phyloP scores from a whole-genome alignment of 2,797 vertebrate species.

The Scyliorhinus canicula region DNA sequence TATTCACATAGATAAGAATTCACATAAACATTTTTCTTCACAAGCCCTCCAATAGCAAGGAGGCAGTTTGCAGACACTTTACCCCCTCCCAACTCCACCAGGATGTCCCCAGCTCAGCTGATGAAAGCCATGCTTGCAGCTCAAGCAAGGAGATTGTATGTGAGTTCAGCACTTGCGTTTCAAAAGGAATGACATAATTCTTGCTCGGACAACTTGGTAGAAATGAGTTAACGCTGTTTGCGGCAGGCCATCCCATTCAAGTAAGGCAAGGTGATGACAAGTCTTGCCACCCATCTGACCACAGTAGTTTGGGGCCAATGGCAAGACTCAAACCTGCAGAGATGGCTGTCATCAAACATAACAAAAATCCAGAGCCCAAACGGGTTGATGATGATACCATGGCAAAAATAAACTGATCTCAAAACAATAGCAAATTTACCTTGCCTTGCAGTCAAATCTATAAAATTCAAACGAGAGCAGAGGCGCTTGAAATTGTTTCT shows the following conservation, averaged over 20 bases:
- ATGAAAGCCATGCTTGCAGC: background rate
- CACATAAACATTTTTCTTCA: background rate
- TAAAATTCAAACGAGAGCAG: background rate
- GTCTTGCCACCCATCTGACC: background rate
- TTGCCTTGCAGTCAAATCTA: background rate
- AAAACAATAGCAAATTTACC: background rate
- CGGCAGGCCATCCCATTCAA: background rate
- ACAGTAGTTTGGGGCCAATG: background rate
- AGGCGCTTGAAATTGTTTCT: background rate
- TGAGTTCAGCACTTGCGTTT: background rate
- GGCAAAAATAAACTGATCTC: background rate
- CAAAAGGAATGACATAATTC: background rate
- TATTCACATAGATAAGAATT: background rate
- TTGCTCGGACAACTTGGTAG: background rate
- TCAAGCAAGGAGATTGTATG: background rate
- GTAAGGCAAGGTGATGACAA: background rate
- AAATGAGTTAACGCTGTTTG: background rate
- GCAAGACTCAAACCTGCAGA: background rate
- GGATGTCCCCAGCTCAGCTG: background rate
- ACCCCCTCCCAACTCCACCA: background rate
- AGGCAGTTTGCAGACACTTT: background rate
- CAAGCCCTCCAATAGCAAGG: background rate
- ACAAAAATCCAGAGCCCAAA: background rate
- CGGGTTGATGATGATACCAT: background rate
- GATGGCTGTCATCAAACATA: background rate